phyloP scores from a whole-genome alignment of 2,797 vertebrate species.

The Pseudochaenichthys georgianus region DNA sequence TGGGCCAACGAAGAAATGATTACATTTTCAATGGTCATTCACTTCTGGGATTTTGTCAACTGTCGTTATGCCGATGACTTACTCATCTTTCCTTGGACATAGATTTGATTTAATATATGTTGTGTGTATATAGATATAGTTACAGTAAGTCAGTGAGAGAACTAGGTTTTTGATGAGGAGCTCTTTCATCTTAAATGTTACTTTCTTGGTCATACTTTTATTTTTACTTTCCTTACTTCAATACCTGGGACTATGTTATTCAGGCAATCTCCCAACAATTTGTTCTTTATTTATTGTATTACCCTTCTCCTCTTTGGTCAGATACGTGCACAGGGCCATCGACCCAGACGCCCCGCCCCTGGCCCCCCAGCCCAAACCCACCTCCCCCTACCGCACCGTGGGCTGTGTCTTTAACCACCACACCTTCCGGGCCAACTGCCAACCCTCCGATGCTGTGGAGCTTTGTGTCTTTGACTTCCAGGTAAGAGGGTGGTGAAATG shows the following conservation, averaged over 20 bases:
- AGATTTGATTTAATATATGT: slow-evolving; percentile 4
- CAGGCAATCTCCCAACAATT: not conserved
- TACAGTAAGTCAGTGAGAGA: not conserved
- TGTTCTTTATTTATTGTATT: not conserved
- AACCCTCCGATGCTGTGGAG: slow-evolving; percentile 92
- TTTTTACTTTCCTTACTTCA: not conserved
- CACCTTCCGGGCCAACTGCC: slow-evolving; percentile 93
- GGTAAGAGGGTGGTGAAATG: slow-evolving; percentile 39
- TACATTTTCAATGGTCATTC: slow-evolving; percentile 9
- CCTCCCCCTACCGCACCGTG: slow-evolving; percentile 91
- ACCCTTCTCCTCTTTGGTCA: slow-evolving; percentile 62
- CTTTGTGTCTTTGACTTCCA: slow-evolving; percentile 91
- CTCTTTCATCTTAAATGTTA: not conserved
- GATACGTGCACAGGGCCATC: slow-evolving; percentile 91
- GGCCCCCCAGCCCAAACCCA: slow-evolving; percentile 88
- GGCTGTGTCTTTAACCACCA: slow-evolving; percentile 97
- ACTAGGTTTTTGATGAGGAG: not conserved
- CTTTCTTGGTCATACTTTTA: not conserved
- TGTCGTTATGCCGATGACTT: not conserved
- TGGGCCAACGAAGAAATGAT: slow-evolving; percentile 33
- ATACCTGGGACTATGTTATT: not conserved
- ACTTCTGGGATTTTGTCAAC: slow-evolving; percentile 15
- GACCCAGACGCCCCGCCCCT: slow-evolving; percentile 90
- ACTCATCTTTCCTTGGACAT: not conserved
- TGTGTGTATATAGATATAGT: not conserved